phyloP scores from a whole-genome alignment of 2,797 vertebrate species.

The Dermochelys coriacea region DNA sequence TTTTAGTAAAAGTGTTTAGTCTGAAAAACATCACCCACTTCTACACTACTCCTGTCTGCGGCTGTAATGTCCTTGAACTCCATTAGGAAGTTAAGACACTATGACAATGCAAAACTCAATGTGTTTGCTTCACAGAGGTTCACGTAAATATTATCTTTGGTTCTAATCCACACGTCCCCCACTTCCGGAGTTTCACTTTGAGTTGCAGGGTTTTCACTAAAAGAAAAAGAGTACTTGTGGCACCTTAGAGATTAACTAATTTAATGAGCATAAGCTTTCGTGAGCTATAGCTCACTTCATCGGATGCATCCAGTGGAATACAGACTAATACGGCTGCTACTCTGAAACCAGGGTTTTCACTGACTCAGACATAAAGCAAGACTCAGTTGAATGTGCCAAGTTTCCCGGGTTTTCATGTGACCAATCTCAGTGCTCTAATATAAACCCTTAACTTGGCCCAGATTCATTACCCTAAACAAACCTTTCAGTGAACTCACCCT shows the following conservation, averaged over 20 bases:
- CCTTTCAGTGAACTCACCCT: background rate
- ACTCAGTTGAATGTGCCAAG: background rate
- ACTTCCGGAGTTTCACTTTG: background rate
- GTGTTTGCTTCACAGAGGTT: rapidly evolving
- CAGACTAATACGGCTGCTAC: no score
- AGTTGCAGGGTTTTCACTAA: background rate
- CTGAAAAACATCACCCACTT: background rate
- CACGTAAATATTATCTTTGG: background rate
- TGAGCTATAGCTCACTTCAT: no score
- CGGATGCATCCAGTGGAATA: no score
- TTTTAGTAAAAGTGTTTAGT: background rate
- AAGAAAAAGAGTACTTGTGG: no score
- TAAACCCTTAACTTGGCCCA: background rate
- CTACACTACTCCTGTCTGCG: background rate
- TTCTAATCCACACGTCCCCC: background rate
- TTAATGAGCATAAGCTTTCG: no score
- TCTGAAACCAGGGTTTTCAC: background rate
- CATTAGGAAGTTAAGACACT: background rate
- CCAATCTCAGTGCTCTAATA: background rate
- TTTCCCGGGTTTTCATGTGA: background rate
- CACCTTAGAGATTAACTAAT: no score
- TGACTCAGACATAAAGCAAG: background rate
- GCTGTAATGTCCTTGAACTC: background rate
- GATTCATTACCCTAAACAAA: background rate
- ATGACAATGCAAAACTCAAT: background rate